A percentile compares a stretch with the other conserved stretches of the same genome.
phyloP scores from a whole-genome alignment of 2,888 invertebrate genomes.

The Scaptomyza tumidula region DNA sequence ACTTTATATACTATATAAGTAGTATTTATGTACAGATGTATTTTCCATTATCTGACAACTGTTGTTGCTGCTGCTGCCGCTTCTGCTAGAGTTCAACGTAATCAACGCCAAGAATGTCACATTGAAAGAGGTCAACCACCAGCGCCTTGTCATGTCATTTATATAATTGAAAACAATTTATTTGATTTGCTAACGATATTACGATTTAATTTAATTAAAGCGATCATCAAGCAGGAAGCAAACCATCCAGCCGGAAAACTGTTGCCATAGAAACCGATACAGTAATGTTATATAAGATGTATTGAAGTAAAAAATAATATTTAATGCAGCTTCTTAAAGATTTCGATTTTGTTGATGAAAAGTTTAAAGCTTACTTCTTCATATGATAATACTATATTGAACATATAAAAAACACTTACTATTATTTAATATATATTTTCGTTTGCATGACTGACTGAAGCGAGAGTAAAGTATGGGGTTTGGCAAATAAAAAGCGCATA shows the following conservation, averaged over 20 bases:
- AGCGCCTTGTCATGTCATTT: conserved; percentile 74
- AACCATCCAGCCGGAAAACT: background rate
- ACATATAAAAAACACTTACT: background rate
- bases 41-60: conserved; percentile 67
- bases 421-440: background rate
- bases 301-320: background rate
- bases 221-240: conserved; percentile 58
- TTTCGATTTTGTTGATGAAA: no score
- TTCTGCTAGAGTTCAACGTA: conserved; percentile 51
- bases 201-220: conserved; percentile 71
- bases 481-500: conserved; percentile 80
- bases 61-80: conserved; percentile 22
- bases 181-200: conserved; percentile 78
- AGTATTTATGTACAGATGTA: conserved; percentile 35
- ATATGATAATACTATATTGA: no score
- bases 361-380: no score
- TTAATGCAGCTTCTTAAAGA: background rate
- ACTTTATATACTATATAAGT: conserved; percentile 16
- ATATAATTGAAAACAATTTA: conserved; percentile 77
- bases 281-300: background rate
- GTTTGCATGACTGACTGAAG: conserved; percentile 70
- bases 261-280: conserved; percentile 27
- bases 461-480: conserved; percentile 73
- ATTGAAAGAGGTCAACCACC: conserved; percentile 82
- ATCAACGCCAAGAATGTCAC: conserved; percentile 78